Conservation (phyloP, 92 coral and sea anemone species). For the Metridium senile region DNA sequence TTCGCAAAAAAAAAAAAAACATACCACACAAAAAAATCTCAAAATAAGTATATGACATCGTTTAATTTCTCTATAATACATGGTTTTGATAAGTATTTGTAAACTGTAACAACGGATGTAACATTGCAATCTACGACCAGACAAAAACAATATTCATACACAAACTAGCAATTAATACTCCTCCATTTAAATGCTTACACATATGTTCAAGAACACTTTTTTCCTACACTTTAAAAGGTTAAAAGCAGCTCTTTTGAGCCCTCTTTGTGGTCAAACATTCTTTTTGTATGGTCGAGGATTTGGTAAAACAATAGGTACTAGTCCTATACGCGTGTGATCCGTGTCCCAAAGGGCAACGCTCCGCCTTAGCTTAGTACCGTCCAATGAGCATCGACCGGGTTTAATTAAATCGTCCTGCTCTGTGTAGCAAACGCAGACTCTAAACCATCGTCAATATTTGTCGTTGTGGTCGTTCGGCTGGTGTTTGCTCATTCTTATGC, state of each 20-base stretch:
- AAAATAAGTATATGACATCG: not conserved
- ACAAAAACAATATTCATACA: no score
- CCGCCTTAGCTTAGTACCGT: constrained; percentile 49
- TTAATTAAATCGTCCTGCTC: constrained; percentile 70
- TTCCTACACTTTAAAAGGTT: not conserved
- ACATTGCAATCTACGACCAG: no score
- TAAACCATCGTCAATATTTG: constrained; percentile 6
- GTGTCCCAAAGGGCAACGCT: constrained; percentile 76
- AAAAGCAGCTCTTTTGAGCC: not conserved
- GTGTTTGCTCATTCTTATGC: not conserved
- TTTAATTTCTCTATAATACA: not conserved
- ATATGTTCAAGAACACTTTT: not conserved
- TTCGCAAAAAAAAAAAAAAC: no score
- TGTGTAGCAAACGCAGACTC: constrained; percentile 52
- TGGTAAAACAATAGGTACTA: constrained; percentile 65
- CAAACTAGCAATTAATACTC: not conserved
- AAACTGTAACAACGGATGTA: no score
- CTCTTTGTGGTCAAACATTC: not conserved
- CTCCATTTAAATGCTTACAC: not conserved
- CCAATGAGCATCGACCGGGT: constrained; percentile 59
- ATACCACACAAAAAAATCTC: not conserved
- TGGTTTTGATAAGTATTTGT: not conserved
- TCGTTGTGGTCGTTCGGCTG: constrained; percentile 1
- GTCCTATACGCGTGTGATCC: constrained; percentile 71
- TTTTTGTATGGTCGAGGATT: not conserved